Base-by-base conservation (phyloP, 1,140 invertebrate genomes). In the Meloidogyne hapla region DNA sequence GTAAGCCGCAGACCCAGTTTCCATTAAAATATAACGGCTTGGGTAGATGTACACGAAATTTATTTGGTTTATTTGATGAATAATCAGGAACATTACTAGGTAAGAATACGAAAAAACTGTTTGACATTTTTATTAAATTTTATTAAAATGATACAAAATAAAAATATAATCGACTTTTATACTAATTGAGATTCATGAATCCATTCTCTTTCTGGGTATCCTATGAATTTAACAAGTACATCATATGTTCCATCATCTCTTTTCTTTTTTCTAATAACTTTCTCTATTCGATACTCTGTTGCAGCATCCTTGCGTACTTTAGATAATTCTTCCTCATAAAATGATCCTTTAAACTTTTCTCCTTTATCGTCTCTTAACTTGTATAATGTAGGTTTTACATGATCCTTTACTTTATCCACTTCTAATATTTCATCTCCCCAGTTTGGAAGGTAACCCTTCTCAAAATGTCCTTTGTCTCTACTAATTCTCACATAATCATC, bases 341-440 rank as follows among this genome's bases (percentile, higher is more conserved):
- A 72, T 21, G 33, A 65, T 23, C 70, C 70, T 25, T 62, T 38
- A 26, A 72, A 62, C 63, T 62, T 25, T 26, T 72, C 56, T 23
- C 70, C 48, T 18, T 48, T 48, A 33, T 65, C 70, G 3, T 61
- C 56, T 12, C 26, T 3, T 12, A 76, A 33, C 77, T 75, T 33
- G 9, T 70, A 48, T 28, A 33, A 25, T 61, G 48, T 61, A 6
- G 38, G 62, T 12, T 38, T 45, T 2, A 28, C 18, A 40, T 10
- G n/a, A 28, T 33, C 28, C 18, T 56, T 21, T 23, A 72, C 15
- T 72, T 68, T 15, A 15, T 45, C 45, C 4, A 80, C 72, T 21
- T 28, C 25, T 15, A 33, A 56, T 9, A 80, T 71, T 77, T 68
- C 63, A 25, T 79, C 83, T 33, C 74, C n/a, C 18, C 69, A 80